A percentile compares a stretch with the other conserved stretches of the same genome.
phyloP scores from a whole-genome alignment of 2,888 invertebrate species.

The Melolontha melolontha region DNA sequence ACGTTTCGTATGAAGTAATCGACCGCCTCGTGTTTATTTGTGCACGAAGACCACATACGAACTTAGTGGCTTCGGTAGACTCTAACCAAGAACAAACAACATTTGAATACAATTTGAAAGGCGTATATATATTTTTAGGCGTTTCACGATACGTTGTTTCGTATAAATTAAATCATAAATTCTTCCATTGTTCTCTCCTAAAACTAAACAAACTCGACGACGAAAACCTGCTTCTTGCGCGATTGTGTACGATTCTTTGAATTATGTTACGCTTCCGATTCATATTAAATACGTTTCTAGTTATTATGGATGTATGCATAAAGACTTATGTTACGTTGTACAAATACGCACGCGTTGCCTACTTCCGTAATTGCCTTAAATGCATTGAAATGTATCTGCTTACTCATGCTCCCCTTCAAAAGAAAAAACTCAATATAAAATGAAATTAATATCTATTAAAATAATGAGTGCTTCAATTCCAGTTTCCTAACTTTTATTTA shows the following conservation, averaged over 20 bases:
- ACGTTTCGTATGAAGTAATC: slow-evolving; percentile 24
- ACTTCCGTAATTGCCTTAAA: too few relatives aligned
- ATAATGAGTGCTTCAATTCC: too few relatives aligned
- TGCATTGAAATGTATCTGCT: too few relatives aligned
- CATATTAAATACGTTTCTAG: neutral
- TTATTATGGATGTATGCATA: too few relatives aligned
- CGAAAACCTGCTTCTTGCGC: slow-evolving; percentile 11
- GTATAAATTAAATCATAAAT: slow-evolving; percentile 28
- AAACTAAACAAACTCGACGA: slow-evolving; percentile 15
- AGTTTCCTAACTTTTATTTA: too few relatives aligned
- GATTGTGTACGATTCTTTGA: slow-evolving; percentile 13
- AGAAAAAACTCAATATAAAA: too few relatives aligned
- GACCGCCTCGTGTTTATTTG: slow-evolving; percentile 12
- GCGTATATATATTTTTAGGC: slow-evolving; percentile 21
- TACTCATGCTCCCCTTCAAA: too few relatives aligned
- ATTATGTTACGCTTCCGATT: slow-evolving; percentile 14
- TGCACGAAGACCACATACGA: slow-evolving; percentile 4
- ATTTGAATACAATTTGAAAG: slow-evolving; percentile 37
- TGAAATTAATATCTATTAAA: too few relatives aligned
- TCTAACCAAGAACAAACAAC: slow-evolving; percentile 23
- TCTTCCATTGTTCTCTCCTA: slow-evolving; percentile 19
- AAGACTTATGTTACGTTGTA: too few relatives aligned
- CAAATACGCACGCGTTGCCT: too few relatives aligned
- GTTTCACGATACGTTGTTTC: slow-evolving; percentile 6
- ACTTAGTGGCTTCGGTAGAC: slow-evolving; percentile 14